Evolutionary conservation across 2,797 vertebrate genomes (phyloP).

Genomic region (Phataginus tetradactyla): DNA sequence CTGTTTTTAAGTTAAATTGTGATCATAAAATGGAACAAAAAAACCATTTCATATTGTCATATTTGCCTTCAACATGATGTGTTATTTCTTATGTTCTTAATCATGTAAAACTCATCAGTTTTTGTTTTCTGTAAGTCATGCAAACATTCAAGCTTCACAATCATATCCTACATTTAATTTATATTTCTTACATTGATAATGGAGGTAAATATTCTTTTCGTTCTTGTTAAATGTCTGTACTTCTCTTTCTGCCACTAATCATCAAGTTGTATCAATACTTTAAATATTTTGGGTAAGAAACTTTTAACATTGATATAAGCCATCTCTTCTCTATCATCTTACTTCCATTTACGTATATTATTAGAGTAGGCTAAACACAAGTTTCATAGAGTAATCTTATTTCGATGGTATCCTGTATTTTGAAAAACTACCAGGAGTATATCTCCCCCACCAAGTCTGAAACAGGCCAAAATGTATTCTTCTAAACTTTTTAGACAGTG

Average conservation of each 20-base stretch:
- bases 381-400: background rate
- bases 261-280: background rate
- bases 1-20: slow-evolving; percentile 1
- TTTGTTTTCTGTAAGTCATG: slow-evolving; percentile 28
- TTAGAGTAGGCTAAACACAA: background rate
- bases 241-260: background rate
- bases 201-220: background rate
- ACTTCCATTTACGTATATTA: background rate
- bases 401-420: slow-evolving; percentile 8
- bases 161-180: background rate
- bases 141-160: background rate
- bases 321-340: background rate
- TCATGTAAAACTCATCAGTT: background rate
- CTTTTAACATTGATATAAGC: background rate
- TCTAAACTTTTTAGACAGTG: background rate
- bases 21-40: slow-evolving; percentile 30
- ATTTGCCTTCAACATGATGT: background rate
- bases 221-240: slow-evolving; percentile 1
- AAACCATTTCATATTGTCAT: background rate
- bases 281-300: background rate
- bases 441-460: background rate
- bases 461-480: background rate
- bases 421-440: background rate
- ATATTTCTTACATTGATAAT: slow-evolving; percentile 33
- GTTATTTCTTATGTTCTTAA: slow-evolving; percentile 12